These are phyloP conservation scores for Drosophila meridionalis DNA, from an alignment of 2,888 invertebrate species.

Conservation along the genomic window DNA sequence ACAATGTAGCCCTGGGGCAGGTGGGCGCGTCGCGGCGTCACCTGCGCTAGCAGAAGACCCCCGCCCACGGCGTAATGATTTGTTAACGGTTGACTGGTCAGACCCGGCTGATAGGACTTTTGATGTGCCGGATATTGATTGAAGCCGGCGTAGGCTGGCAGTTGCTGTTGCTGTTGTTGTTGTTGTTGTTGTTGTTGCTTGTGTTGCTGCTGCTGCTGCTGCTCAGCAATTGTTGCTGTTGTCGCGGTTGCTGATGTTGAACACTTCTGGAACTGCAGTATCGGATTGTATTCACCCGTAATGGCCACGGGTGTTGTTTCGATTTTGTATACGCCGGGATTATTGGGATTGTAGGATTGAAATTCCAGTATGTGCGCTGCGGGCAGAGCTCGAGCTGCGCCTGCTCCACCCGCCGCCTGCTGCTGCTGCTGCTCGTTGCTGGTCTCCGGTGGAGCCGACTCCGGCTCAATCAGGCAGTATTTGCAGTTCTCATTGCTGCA, in stretches of 20 bases:
- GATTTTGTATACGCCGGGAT: conserved; percentile 85
- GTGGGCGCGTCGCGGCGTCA: conserved; percentile 50
- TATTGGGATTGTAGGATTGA: conserved; percentile 85
- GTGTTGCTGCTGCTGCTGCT: conserved; percentile 34
- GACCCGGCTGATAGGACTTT: conserved; percentile 24
- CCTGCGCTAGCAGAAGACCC: conserved; percentile 58
- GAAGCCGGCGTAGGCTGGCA: conserved; percentile 35
- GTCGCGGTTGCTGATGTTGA: conserved; percentile 53
- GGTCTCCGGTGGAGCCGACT: neutral
- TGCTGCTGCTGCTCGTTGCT: conserved; percentile 16
- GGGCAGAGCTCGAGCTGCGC: conserved; percentile 41
- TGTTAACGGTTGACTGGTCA: conserved; percentile 43
- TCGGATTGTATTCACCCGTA: conserved; percentile 85
- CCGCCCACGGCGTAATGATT: conserved; percentile 59
- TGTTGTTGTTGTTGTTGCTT: conserved; percentile 28
- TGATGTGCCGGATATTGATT: conserved; percentile 49
- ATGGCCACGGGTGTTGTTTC: conserved; percentile 85
- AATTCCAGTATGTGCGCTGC: conserved; percentile 84
- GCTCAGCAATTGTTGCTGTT: conserved; percentile 60
- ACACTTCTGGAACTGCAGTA: conserved; percentile 83
- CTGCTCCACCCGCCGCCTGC: conserved; percentile 17
- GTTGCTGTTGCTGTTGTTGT: conserved; percentile 6
- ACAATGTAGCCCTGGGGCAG: conserved; percentile 58
- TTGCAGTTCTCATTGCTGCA: conserved; percentile 84
- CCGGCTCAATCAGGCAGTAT: conserved; percentile 70